These are phyloP conservation scores for Conus canariensis DNA, from an alignment of 2,888 invertebrate species.

Conservation along the genomic window DNA sequence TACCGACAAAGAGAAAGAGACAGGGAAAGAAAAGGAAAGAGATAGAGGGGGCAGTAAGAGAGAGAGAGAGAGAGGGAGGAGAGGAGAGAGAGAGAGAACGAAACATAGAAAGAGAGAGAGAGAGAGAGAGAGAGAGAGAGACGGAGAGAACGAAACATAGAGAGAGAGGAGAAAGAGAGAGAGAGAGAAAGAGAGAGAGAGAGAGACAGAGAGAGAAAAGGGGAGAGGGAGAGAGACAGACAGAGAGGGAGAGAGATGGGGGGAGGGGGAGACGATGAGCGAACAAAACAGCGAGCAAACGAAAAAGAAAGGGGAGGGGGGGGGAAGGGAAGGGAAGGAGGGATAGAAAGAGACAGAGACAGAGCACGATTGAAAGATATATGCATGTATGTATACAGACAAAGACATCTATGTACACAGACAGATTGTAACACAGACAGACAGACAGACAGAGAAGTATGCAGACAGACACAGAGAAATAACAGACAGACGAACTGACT, in stretches of 20 bases:
- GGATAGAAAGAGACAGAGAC: not conserved
- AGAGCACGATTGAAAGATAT: not conserved
- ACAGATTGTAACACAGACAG: not conserved
- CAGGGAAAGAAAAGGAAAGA: not conserved
- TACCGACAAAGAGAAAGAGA: not conserved
- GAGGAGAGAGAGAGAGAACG: not conserved
- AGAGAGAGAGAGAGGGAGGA: no score
- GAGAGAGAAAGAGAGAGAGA: not conserved
- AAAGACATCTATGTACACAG: not conserved
- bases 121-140: not conserved
- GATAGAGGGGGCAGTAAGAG: not conserved
- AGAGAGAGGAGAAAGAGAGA: not conserved
- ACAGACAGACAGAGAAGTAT: not conserved
- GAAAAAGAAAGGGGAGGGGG: not conserved
- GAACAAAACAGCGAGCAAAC: not conserved
- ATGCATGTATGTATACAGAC: not conserved
- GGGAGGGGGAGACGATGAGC: not conserved
- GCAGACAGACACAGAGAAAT: not conserved
- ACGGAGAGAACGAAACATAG: not conserved
- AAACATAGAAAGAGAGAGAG: not conserved
- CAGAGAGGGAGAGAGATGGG: not conserved
- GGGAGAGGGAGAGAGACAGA: not conserved
- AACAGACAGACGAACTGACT: not conserved
- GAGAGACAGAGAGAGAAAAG: not conserved
- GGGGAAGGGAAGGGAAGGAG: not conserved